These are phyloP conservation scores for Melanophora roralis DNA, from an alignment of 2,888 invertebrate genomes.

Conservation along the genomic window DNA sequence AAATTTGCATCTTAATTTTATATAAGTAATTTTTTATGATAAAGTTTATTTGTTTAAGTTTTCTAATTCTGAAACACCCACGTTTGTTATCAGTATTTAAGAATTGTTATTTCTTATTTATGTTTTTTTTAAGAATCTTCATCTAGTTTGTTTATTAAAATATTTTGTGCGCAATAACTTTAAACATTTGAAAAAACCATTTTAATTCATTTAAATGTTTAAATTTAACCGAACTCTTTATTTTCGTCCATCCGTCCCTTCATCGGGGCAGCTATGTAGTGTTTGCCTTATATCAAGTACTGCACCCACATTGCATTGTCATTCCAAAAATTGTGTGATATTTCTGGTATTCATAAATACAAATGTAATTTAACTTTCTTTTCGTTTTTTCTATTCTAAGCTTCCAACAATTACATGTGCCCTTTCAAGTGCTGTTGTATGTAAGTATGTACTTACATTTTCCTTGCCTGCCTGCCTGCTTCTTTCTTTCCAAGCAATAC, in stretches of 20 bases:
- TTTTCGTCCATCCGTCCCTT: neutral
- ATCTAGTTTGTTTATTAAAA: neutral
- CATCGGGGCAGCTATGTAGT: too few species aligned
- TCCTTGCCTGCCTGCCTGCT: constrained; percentile 13
- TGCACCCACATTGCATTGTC: constrained; percentile 51
- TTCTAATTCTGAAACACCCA: too few species aligned
- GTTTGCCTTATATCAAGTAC: constrained; percentile 20
- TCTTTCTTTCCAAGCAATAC: constrained; percentile 31
- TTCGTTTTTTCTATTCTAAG: too few species aligned
- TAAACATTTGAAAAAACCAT: neutral
- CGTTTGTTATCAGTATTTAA: neutral
- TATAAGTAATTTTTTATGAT: too few species aligned
- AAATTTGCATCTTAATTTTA: neutral
- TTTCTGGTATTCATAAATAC: constrained; percentile 14
- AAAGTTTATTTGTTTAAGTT: too few species aligned
- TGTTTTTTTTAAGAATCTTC: neutral
- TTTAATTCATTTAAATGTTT: constrained; percentile 37
- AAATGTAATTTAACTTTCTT: constrained; percentile 30
- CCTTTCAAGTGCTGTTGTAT: constrained; percentile 31
- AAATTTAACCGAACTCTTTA: constrained; percentile 36
- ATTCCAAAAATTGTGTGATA: constrained; percentile 14
- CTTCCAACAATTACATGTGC: constrained; percentile 32
- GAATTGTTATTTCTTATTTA: neutral
- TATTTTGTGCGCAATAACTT: constrained; percentile 19
- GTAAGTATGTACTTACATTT: too few species aligned